Conservation (phyloP, 2,888 invertebrate species). For the Plutella xylostella region DNA sequence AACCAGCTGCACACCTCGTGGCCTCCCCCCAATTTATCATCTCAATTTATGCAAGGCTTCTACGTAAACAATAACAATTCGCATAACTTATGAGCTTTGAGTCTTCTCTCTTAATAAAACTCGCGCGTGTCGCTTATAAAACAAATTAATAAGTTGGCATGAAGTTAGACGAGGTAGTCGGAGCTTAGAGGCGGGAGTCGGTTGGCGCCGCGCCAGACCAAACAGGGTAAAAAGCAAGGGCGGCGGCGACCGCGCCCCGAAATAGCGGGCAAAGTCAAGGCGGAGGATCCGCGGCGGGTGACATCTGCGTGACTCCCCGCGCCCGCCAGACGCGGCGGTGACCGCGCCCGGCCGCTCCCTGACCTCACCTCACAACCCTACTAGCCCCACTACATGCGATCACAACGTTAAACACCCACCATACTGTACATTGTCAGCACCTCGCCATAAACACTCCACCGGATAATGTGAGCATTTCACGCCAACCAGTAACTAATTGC, state of each 20-base stretch:
- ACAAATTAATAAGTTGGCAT: constrained; percentile 4
- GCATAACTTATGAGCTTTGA: too few species aligned
- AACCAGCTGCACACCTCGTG: too few species aligned
- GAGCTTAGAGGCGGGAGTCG: constrained; percentile 41
- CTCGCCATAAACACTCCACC: neutral
- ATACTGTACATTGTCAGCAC: neutral
- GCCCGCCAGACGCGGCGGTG: too few species aligned
- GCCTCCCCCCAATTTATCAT: too few species aligned
- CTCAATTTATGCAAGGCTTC: too few species aligned
- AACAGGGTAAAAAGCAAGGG: constrained; percentile 66
- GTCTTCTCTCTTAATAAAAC: too few species aligned
- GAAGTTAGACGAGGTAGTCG: constrained; percentile 4
- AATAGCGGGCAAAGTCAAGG: constrained; percentile 67
- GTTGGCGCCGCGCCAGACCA: constrained; percentile 59
- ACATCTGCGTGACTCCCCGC: too few species aligned
- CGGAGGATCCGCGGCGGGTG: constrained; percentile 44
- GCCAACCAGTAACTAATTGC: too few species aligned
- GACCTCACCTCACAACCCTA: neutral
- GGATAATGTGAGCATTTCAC: constrained; percentile 24
- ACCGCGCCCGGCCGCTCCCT: neutral
- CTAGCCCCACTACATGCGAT: neutral
- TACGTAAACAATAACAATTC: too few species aligned
- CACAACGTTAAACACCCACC: neutral
- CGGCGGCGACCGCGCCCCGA: constrained; percentile 56
- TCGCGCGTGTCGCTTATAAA: neutral